Base-by-base conservation (phyloP, 2,113 vertebrate species). In the Tachysurus fulvidraco region DNA sequence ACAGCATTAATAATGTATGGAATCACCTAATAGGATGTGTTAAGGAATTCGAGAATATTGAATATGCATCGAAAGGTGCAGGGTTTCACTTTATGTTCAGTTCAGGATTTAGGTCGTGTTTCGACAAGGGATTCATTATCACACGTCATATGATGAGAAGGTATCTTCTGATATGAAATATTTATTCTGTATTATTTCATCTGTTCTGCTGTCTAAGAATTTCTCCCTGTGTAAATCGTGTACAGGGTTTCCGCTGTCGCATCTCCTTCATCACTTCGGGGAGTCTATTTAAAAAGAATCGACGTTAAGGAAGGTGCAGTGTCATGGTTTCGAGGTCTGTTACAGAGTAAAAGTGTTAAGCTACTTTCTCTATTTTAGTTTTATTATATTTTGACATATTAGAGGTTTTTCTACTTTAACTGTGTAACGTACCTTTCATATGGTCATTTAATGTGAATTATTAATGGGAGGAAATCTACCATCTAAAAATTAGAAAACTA, bases 1-100 rank as follows among this genome's bases (percentile, higher is more conserved):
- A 85, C 73, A 52, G 13, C 14, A 16, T 80, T 46, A 81, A 82
- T 87, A 83, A 87, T 76, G 69, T 13, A 87, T 64, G 28, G 28
- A 52, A 60, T 55, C 57, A 59, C 41, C 21, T 52, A 25, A 52
- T 21, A 64, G 67, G 65, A 71, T 41, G 30, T 71, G 30, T 9
- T 36, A 6, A 41, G 0, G 30, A 19, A 6, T 41, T 30, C 3
- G 28, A 71, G 16, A 71, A 19, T 17, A 71, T 41, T 71, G 4
- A 71, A 41, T 21, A 71, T 8, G 30, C 67, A 71, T 30, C 67
- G 8, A 41, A 41, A 9, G 30, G 67, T 71, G 67, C 30, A 41
- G 30, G 67, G 30, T 71, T 71, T 71, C 67, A 71, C 28, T 41
- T 71, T 3, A 30, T 23, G 28, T 71, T 36, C 36, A 71, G 28